Base-by-base conservation (phyloP, 1,140 invertebrate genomes). In the Drosophila sturtevanti region DNA sequence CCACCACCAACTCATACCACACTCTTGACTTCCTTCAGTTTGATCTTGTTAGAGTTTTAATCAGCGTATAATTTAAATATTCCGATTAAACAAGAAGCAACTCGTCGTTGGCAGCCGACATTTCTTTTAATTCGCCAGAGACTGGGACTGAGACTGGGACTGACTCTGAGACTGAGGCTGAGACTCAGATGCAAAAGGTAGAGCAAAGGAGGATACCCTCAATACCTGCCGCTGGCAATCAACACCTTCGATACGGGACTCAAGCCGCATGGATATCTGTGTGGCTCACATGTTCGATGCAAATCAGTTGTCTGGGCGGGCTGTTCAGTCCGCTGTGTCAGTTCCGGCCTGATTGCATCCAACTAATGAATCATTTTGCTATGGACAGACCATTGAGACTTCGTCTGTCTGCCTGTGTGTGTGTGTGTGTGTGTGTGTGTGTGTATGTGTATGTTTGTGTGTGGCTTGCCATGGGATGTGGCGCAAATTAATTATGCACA, bases 21-120 rank as follows among this genome's bases (percentile, higher is more conserved):
- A n/a, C n/a, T 75, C 16, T 6, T 31, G 27, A 6, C 6, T 31
- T 4, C 41, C 35, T 34, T 61, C 51, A 55, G 51, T 24, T 16
- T 61, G 68, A 85, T 85, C 75, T 58, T 24, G 68, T 67, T 65
- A 24, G 77, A 68, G 72, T 80, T 89, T 89, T 89, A 89, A 89
- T 89, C 84, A 89, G 78, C 62, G 80, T 77, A 84, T 89, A 84
- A 89, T 89, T 89, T 89, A 89, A 89, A 89, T 89, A 89, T 89
- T 89, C 84, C 77, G 84, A 84, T 87, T 87, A 80, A 89, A 84
- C 84, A 82, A 89, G 76, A 65, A 68, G 75, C 64, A 12, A 38
- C 64, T 37, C 51, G 73, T 21, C 48, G 37, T 72, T 64, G 72
- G 58, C 71, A 58, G 66, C 72, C 71, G 68, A 89, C 79, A 84